Evolutionary conservation across 2,888 invertebrate species (phyloP).

Genomic region (Ophion slaviceki): DNA sequence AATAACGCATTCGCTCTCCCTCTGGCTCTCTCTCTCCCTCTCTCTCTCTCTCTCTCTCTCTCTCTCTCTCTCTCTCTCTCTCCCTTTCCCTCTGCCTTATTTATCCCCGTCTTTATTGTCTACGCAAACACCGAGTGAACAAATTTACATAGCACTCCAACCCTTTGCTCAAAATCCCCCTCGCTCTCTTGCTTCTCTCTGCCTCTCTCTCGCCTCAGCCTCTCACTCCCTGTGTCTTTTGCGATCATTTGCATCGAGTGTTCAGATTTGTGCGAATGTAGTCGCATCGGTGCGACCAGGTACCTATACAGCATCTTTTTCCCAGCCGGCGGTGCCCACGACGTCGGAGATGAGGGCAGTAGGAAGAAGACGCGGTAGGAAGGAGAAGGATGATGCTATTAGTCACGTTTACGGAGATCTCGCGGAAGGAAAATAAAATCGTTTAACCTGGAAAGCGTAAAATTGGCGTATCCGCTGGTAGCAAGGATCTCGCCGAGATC

Average conservation of each 20-base stretch:
- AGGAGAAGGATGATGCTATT: conserved; percentile 64
- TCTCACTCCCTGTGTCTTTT: conserved; percentile 42
- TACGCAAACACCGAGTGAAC: conserved; percentile 40
- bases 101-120: conserved; percentile 46
- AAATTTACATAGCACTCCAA: conserved; percentile 57
- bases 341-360: conserved; percentile 44
- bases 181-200: conserved; percentile 24
- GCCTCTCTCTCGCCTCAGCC: background rate
- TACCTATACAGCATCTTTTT: conserved; percentile 49
- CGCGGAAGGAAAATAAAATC: conserved; percentile 54
- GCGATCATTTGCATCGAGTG: conserved; percentile 48
- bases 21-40: background rate
- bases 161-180: conserved; percentile 33
- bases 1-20: conserved; percentile 16
- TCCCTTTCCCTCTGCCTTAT: conserved; percentile 1
- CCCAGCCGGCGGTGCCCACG: conserved; percentile 23
- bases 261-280: conserved; percentile 47
- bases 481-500: conserved; percentile 24
- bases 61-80: background rate
- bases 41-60: background rate
- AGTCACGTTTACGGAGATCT: conserved; percentile 70
- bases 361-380: background rate
- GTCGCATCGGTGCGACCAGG: conserved; percentile 10
- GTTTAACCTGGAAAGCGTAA: conserved; percentile 59
- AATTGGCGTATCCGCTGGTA: conserved; percentile 44